Evolutionary conservation across 2,797 vertebrate genomes (phyloP).

Genomic region (Leptatherina wallacei): DNA sequence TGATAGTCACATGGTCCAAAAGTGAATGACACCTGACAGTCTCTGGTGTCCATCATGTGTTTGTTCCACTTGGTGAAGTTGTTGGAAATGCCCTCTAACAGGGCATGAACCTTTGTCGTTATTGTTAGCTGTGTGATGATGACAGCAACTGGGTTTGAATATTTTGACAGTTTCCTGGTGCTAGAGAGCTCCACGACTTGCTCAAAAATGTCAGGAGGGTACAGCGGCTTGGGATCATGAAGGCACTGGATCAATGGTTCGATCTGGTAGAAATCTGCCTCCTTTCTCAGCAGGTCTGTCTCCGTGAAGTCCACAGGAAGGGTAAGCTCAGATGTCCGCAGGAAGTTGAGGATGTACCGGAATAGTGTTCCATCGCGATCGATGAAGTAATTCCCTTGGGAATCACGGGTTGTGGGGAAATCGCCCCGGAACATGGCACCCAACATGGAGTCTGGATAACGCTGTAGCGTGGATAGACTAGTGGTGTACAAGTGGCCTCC

Average conservation of each 20-base stretch:
- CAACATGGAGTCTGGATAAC: constrained; percentile 98
- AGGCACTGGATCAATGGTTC: constrained; percentile 97
- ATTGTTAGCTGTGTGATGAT: constrained; percentile 98
- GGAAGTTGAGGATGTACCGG: constrained; percentile 96
- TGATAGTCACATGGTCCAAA: constrained; percentile 99
- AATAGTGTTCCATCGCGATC: constrained; percentile 98
- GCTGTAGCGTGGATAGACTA: constrained; percentile 93
- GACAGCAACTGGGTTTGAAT: constrained; percentile 97
- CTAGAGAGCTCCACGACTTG: constrained; percentile 98
- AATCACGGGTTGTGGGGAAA: constrained; percentile 94
- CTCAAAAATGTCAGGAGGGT: constrained; percentile 96
- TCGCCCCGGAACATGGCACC: constrained; percentile 98
- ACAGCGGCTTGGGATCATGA: constrained; percentile 94
- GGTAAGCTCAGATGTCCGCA: constrained; percentile 96
- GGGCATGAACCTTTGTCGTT: constrained; percentile 94
- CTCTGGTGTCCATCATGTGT: constrained; percentile 99
- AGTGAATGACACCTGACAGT: constrained; percentile 98
- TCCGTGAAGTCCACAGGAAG: constrained; percentile 96
- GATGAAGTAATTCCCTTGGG: constrained; percentile 97
- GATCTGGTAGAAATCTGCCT: constrained; percentile 98
- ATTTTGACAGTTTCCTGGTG: constrained; percentile 97
- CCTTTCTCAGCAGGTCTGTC: constrained; percentile 94
- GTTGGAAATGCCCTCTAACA: constrained; percentile 96
- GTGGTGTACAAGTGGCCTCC: constrained; percentile 97
- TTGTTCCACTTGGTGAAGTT: constrained; percentile 99